Evolutionary conservation across 2,113 vertebrate species (phyloP), one percentile per base, ranked within the genome.

Genomic region (Blennius ocellaris): DNA sequence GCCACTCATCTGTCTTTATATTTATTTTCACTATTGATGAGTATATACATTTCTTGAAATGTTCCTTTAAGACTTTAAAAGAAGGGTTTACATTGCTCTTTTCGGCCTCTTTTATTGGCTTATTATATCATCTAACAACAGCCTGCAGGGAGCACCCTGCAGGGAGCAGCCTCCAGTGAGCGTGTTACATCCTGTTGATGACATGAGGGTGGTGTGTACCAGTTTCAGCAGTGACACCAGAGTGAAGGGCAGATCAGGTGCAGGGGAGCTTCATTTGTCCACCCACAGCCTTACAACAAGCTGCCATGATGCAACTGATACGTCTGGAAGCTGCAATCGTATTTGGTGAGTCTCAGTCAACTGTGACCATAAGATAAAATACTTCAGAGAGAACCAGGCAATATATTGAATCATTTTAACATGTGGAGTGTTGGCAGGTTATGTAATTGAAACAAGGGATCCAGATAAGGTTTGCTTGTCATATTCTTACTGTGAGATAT

Each of bases 311-410:
- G 86, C 69, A 56, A 6, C 59, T 30, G 17, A 69, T 41, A 54
- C 14, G 2, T 7, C 44, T 85, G 56, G 56, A 72, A 45, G 55
- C 68, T 63, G 80, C 48, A 9, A 39, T 87, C 37, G 21, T 85
- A 47, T 17, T 92, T 8, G 90, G 90, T 92, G 71, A 90, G 90
- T 88, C 30, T 8, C 6, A 45, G 16, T 47, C 43, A 56, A 17
- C 5, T 8, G 7, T 37, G 1, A 3, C 15, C 30, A n/a, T 2
- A 11, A 36, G 41, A n/a, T 12, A 0, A 17, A 1, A n/a, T 0
- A 51, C 12, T 2, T 56, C 38, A 55, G 11, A 38, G 5, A 15
- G 5, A 6, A 12, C 16, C 11, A 15, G 2, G 1, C 7, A 15
- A 2, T 8, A 14, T 30, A 3, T 6, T 61, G 11, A 47, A 40